Evolutionary conservation across 2,888 invertebrate species (phyloP).

Genomic region (Polyploca ridens): DNA sequence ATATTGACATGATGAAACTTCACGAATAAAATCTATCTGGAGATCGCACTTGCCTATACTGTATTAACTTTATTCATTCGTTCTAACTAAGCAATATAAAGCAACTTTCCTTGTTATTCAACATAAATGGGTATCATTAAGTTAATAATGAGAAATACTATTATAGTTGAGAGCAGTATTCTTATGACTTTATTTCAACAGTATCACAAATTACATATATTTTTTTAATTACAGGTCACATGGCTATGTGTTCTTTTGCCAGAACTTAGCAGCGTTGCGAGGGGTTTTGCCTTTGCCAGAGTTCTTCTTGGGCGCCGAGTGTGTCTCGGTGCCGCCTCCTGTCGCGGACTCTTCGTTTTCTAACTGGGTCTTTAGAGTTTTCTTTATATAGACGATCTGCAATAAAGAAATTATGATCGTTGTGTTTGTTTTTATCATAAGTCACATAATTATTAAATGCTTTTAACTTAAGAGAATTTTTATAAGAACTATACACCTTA

Average conservation of each 20-base stretch:
- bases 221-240: constrained; percentile 18
- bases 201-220: constrained; percentile 35
- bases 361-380: constrained; percentile 92
- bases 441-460: too few relatives aligned
- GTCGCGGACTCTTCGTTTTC: constrained; percentile 95
- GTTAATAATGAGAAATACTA: not conserved
- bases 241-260: constrained; percentile 84
- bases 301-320: constrained; percentile 88
- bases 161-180: constrained; percentile 14
- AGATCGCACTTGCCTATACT: too few relatives aligned
- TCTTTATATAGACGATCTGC: constrained; percentile 94
- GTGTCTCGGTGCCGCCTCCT: constrained; percentile 84
- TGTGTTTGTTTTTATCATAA: not conserved
- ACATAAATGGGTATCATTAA: too few relatives aligned
- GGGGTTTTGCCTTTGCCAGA: constrained; percentile 89
- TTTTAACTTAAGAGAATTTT: too few relatives aligned
- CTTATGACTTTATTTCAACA: constrained; percentile 32
- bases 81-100: too few relatives aligned
- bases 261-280: constrained; percentile 88
- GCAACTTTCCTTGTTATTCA: too few relatives aligned
- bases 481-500: too few relatives aligned
- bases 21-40: too few relatives aligned
- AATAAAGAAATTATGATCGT: constrained; percentile 23
- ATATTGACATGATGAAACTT: too few relatives aligned
- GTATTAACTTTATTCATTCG: too few relatives aligned